Evolutionary conservation across 2,113 vertebrate genomes (phyloP).

Genomic region (Aegithalos caudatus): DNA sequence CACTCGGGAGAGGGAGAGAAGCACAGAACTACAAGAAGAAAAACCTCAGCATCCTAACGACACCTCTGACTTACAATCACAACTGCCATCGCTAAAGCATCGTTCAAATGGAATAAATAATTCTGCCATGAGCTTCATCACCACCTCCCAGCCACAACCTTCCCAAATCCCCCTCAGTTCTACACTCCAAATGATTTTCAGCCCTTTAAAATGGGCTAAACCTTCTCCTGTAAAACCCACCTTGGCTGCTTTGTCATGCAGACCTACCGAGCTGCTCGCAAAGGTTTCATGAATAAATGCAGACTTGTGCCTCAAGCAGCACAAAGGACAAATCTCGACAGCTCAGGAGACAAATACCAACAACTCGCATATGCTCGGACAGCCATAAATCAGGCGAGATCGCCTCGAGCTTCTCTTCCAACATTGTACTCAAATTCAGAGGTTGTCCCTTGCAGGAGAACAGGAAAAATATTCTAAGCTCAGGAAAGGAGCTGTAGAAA

Average conservation of each 20-base stretch:
- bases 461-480: neutral
- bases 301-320: neutral
- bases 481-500: neutral
- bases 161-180: neutral
- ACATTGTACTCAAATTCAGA: neutral
- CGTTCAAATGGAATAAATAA: neutral
- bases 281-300: neutral
- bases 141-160: neutral
- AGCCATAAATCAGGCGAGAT: neutral
- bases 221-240: neutral
- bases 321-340: neutral
- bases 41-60: neutral
- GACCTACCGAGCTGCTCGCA: neutral
- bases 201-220: neutral
- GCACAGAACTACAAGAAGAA: neutral
- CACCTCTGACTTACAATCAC: neutral
- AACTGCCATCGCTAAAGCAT: neutral
- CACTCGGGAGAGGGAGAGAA: neutral
- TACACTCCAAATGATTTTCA: neutral
- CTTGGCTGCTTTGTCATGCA: neutral
- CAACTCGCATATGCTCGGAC: neutral
- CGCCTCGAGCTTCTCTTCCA: neutral
- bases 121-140: neutral
- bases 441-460: neutral
- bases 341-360: neutral